A percentile compares a stretch with the other conserved stretches of the same genome.
phyloP scores from a whole-genome alignment of 2,888 invertebrate species.

The Apomyelois bistriatella region DNA sequence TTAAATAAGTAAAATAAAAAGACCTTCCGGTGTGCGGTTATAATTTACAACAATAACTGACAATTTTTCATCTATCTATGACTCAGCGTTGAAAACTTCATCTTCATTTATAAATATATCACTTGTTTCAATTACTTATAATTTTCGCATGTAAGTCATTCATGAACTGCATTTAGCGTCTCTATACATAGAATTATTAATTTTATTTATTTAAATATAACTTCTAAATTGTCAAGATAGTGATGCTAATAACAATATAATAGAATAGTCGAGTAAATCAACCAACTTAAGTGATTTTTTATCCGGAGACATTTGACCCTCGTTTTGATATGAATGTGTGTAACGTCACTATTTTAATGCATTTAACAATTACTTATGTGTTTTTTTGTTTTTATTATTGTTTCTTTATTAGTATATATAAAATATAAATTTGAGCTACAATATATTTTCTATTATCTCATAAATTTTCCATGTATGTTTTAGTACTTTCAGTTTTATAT shows the following conservation, averaged over 20 bases:
- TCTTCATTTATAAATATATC: constrained; percentile 14
- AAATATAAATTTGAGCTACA: no score
- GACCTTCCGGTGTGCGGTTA: no score
- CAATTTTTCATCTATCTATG: neutral
- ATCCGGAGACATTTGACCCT: constrained; percentile 42
- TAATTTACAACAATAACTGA: no score
- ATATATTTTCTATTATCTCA: no score
- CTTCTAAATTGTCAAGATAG: constrained; percentile 26
- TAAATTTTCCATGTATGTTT: no score
- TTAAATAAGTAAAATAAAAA: no score
- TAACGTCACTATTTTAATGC: constrained; percentile 43
- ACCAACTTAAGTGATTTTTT: constrained; percentile 42
- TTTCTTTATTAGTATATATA: no score
- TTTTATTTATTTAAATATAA: constrained; percentile 17
- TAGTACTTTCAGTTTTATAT: no score
- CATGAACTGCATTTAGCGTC: constrained; percentile 8
- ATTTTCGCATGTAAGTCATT: constrained; percentile 11
- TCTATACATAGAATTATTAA: constrained; percentile 6
- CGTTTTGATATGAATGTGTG: constrained; percentile 37
- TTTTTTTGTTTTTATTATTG: no score
- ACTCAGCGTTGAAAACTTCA: constrained; percentile 6
- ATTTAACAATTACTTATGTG: constrained; percentile 18
- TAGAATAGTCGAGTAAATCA: constrained; percentile 43
- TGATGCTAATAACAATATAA: no score
- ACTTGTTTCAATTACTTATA: constrained; percentile 13